phyloP scores from a whole-genome alignment of 2,888 invertebrate genomes.

The Limulus polyphemus region DNA sequence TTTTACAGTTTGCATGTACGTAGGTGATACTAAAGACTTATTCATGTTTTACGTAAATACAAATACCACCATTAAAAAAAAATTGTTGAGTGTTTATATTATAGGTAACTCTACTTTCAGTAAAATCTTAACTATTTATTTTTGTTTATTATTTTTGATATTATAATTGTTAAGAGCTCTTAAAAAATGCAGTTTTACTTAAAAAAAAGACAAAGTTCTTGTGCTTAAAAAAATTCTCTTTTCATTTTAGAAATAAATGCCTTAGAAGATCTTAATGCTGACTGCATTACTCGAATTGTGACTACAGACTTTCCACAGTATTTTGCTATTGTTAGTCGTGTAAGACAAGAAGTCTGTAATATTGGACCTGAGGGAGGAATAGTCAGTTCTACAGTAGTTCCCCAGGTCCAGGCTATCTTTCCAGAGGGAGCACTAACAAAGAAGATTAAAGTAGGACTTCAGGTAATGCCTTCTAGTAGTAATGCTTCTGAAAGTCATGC shows the following conservation, averaged over 20 bases:
- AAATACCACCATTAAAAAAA: too few species aligned
- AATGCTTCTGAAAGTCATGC: background rate
- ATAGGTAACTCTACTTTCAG: too few species aligned
- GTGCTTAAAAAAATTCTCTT: background rate
- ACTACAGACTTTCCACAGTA: conserved; percentile 99
- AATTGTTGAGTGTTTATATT: too few species aligned
- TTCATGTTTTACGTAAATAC: too few species aligned
- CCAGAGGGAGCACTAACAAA: conserved; percentile 98
- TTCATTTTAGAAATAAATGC: conserved; percentile 51
- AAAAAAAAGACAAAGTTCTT: too few species aligned
- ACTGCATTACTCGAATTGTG: conserved; percentile 84
- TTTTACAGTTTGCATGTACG: too few species aligned
- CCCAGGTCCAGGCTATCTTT: conserved; percentile 98
- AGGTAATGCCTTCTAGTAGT: conserved; percentile 53
- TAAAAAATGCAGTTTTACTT: too few species aligned
- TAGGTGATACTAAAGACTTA: too few species aligned
- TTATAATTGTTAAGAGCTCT: too few species aligned
- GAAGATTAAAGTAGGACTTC: conserved; percentile 98
- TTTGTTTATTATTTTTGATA: too few species aligned
- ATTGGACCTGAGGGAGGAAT: conserved; percentile 99
- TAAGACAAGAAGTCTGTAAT: conserved; percentile 94
- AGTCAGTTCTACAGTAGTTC: conserved; percentile 96
- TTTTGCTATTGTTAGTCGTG: conserved; percentile 95
- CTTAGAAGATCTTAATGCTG: conserved; percentile 70
- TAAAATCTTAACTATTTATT: too few species aligned